Percentiles rank a stretch among this genome's conserved stretches.
These are phyloP conservation scores for Frankliniella fusca DNA, from an alignment of 2,888 invertebrate species.

Conservation along the genomic window DNA sequence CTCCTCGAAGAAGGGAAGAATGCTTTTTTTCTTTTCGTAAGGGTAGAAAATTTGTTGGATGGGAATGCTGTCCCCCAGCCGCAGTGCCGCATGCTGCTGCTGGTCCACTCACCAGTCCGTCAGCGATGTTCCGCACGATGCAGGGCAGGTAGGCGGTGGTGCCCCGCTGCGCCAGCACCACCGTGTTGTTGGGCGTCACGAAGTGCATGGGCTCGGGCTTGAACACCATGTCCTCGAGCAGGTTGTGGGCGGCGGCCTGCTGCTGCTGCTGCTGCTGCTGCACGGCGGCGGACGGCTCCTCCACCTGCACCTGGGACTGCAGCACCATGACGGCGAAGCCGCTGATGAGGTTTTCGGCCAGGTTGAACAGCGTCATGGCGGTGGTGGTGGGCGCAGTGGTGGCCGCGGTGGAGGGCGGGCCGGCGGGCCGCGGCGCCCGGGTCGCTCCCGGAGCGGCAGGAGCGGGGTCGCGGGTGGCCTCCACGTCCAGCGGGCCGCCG, in stretches of 20 bases:
- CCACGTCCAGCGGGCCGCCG: not conserved
- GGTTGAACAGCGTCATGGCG: not conserved
- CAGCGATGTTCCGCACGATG: conserved; percentile 8
- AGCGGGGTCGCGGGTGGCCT: not conserved
- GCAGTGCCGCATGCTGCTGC: too few species aligned
- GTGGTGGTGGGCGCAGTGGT: not conserved
- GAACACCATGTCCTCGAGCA: not conserved
- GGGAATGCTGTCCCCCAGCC: too few species aligned
- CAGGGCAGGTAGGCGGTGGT: conserved; percentile 18
- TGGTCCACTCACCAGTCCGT: conserved; percentile 16
- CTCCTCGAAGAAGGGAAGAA: too few species aligned
- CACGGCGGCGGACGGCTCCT: not conserved
- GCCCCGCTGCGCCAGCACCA: conserved; percentile 4
- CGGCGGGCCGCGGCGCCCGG: not conserved
- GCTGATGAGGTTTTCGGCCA: conserved; percentile 4
- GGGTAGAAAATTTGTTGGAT: too few species aligned
- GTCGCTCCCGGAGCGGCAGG: not conserved
- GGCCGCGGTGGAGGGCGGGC: not conserved
- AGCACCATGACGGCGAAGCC: conserved; percentile 25
- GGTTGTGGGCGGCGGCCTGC: not conserved
- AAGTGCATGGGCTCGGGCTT: conserved; percentile 18
- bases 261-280: not conserved
- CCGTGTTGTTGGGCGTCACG: conserved; percentile 8
- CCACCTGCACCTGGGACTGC: conserved; percentile 12
- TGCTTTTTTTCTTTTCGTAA: too few species aligned